Base-by-base conservation (phyloP, 1,140 invertebrate genomes). In the Drosophila kepulauana region DNA sequence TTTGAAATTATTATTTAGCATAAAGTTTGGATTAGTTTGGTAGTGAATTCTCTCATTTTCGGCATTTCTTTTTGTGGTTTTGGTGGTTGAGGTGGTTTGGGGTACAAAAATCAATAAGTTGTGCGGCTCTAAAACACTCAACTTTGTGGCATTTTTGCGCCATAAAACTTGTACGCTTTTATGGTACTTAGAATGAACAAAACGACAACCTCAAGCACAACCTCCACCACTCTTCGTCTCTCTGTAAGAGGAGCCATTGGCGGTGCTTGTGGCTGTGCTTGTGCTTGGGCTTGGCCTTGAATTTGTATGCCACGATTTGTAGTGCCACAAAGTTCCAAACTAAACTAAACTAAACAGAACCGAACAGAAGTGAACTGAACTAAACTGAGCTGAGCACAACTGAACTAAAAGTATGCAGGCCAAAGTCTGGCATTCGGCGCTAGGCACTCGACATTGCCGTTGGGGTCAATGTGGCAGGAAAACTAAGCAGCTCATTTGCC, bases 141-240 rank as follows among this genome's bases (percentile, higher is more conserved):
- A 73, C 57, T 61, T 67, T 57, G 45, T 69, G 64, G 63, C 49
- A 78, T 72, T 64, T 77, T 72, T 76, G 65, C 46, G 75, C 75
- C 75, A 82, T 86, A 79, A 87, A 87, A 86, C 46, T 86, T 87
- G 82, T 79, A 79, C 62, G 72, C 67, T 86, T 79, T 79, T 71
- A 86, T 82, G 82, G 82, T 79, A 82, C 82, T 86, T 79, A 69
- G 68, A 82, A 49, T 51, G 76, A 64, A 87, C 84, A 87, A 82
- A 86, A 79, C 79, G 76, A 79, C 72, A 71, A 65, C 41, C 43
- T 69, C 28, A 54, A 79, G 38, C 54, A 67, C 54, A 61, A 67
- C 48, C 46, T 38, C 54, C 63, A 15, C 13, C 20, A 28, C 43
- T 38, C 16, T 7, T 15, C 46, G 35, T 15, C 41, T 52, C 20